Evolutionary conservation across 2,888 invertebrate genomes (phyloP).

Genomic region (Dasysyrphus tricinctus): DNA sequence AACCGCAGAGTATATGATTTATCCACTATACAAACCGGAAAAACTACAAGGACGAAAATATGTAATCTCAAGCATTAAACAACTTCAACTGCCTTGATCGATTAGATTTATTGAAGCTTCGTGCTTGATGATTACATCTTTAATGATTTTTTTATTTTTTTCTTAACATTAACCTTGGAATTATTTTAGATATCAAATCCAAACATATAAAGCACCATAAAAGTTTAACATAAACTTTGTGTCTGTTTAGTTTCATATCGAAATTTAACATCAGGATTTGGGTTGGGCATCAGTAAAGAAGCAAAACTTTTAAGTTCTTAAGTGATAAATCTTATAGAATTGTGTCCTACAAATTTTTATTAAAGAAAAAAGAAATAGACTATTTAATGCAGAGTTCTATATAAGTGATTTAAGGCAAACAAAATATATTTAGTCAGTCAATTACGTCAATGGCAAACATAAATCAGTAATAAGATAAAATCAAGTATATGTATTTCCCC

Average conservation of each 20-base stretch:
- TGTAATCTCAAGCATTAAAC: not conserved
- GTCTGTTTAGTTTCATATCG: not conserved
- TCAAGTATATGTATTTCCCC: not conserved
- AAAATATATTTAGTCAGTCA: not conserved
- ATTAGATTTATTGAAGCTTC: not conserved
- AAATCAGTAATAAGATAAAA: conserved; percentile 7
- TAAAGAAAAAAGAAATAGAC: not conserved
- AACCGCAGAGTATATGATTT: no score
- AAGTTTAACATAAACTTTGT: not conserved
- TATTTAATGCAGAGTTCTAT: not conserved
- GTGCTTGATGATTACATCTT: not conserved
- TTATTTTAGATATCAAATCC: not conserved
- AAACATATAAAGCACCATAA: not conserved
- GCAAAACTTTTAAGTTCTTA: not conserved
- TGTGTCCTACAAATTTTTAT: not conserved
- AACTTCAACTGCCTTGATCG: not conserved
- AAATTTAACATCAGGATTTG: not conserved
- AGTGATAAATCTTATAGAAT: not conserved
- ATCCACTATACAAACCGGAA: no score
- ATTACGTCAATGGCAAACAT: not conserved
- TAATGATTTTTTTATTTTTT: not conserved
- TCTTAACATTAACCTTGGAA: not conserved
- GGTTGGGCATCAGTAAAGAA: not conserved
- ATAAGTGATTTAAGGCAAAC: not conserved
- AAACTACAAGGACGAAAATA: no score